Evolutionary conservation across 2,888 invertebrate species (phyloP).

Genomic region (Drosophila merina): DNA sequence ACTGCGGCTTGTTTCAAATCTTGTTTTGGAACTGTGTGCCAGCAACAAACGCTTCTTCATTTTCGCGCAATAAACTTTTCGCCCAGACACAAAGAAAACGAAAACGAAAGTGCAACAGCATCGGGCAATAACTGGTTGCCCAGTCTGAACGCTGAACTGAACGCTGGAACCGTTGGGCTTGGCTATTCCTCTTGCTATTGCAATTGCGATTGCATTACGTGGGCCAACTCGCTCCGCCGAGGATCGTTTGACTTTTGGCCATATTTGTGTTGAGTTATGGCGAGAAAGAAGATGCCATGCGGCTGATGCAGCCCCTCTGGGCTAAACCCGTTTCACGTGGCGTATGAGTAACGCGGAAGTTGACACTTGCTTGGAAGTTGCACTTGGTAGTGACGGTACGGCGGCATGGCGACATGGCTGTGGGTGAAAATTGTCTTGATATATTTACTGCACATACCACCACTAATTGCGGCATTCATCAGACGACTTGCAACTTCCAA

Average conservation of each 20-base stretch:
- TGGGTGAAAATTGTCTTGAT: conserved; percentile 69
- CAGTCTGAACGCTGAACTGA: conserved; percentile 53
- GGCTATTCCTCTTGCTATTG: conserved; percentile 69
- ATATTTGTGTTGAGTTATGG: conserved; percentile 76
- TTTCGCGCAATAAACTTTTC: conserved; percentile 67
- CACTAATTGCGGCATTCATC: conserved; percentile 64
- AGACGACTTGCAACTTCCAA: conserved; percentile 24
- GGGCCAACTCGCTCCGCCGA: conserved; percentile 47
- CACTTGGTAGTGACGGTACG: conserved; percentile 34
- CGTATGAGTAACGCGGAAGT: conserved; percentile 78
- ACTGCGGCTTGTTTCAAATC: conserved; percentile 32
- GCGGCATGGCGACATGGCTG: conserved; percentile 22
- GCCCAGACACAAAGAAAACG: conserved; percentile 65
- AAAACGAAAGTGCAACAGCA: conserved; percentile 71
- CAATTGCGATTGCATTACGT: conserved; percentile 75
- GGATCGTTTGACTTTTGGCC: conserved; percentile 76
- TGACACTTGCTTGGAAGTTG: conserved; percentile 62
- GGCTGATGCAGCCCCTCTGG: conserved; percentile 27
- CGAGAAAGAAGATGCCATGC: conserved; percentile 69
- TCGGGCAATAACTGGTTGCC: conserved; percentile 58
- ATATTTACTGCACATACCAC: conserved; percentile 63
- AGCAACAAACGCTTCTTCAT: conserved; percentile 72
- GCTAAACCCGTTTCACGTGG: conserved; percentile 58
- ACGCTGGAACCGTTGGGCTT: conserved; percentile 58
- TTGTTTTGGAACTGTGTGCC: conserved; percentile 44